Conservation (phyloP, 2,113 vertebrate species). For the Plecturocebus donacophilus region DNA sequence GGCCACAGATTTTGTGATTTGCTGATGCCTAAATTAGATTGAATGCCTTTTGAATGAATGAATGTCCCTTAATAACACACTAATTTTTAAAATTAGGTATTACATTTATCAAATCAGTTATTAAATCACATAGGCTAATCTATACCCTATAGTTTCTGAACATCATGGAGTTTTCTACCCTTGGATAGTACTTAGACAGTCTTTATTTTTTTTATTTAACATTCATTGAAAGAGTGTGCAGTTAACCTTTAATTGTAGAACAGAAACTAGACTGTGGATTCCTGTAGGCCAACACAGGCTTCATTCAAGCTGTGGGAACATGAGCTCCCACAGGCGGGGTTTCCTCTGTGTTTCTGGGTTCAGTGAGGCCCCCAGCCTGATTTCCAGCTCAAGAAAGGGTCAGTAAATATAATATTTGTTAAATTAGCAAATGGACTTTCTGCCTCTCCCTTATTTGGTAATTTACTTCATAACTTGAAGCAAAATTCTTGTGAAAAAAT, state of each 20-base stretch:
- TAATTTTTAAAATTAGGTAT: not conserved
- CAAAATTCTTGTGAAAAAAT: not conserved
- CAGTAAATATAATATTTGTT: not conserved
- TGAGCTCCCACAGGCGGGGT: fast-evolving
- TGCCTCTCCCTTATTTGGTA: not conserved
- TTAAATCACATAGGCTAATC: not conserved
- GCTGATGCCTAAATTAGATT: not conserved
- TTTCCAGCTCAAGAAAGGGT: not conserved
- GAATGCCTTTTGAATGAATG: not conserved
- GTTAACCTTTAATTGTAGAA: not conserved
- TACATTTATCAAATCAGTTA: not conserved
- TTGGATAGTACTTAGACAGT: not conserved
- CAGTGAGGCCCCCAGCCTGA: fast-evolving
- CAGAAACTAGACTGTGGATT: not conserved
- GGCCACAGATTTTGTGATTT: not conserved
- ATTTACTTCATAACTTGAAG: not conserved
- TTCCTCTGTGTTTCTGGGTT: not conserved
- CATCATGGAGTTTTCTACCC: not conserved
- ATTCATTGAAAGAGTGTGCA: not conserved
- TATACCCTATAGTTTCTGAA: not conserved
- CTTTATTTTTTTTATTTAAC: not conserved
- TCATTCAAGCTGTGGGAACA: fast-evolving
- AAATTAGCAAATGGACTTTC: not conserved
- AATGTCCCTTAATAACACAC: not conserved
- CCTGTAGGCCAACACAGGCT: fast-evolving